A percentile compares a stretch with the other conserved stretches of the same genome.
phyloP scores from a whole-genome alignment of 2,113 vertebrate genomes.

The Bubo blakistoni region DNA sequence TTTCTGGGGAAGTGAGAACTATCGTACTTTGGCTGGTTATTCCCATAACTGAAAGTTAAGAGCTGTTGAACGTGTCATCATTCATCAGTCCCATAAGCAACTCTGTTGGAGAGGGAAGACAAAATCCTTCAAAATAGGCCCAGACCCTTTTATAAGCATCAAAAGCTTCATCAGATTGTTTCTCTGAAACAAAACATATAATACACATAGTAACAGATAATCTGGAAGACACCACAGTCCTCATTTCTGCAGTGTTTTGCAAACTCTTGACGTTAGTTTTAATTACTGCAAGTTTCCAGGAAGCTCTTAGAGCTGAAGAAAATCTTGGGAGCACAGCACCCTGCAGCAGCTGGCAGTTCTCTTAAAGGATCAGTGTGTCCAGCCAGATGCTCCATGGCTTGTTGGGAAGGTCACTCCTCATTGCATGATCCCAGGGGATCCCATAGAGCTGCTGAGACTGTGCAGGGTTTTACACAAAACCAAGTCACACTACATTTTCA shows the following conservation, averaged over 20 bases:
- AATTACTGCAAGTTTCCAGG: not conserved
- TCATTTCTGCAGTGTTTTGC: not conserved
- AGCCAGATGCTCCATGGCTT: not conserved
- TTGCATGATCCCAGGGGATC: not conserved
- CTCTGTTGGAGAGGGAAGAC: not conserved
- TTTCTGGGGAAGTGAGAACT: not conserved
- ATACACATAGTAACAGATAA: not conserved
- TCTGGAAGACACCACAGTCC: not conserved
- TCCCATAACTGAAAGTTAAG: not conserved
- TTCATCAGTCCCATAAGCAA: not conserved
- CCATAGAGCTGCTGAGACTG: not conserved
- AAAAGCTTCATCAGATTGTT: not conserved
- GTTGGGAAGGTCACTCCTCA: not conserved
- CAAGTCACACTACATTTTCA: fast-evolving
- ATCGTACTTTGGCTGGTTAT: not conserved
- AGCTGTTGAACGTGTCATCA: not conserved
- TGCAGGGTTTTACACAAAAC: not conserved
- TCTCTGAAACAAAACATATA: not conserved
- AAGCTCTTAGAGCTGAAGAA: not conserved
- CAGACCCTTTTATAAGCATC: not conserved
- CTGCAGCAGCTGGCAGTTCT: not conserved
- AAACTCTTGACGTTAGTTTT: not conserved
- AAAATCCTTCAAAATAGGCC: not conserved
- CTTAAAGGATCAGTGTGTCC: not conserved
- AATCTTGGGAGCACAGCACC: not conserved